These are phyloP conservation scores for Acanthochromis polyacanthus DNA, from an alignment of 2,113 vertebrate genomes.

Conservation along the genomic window DNA sequence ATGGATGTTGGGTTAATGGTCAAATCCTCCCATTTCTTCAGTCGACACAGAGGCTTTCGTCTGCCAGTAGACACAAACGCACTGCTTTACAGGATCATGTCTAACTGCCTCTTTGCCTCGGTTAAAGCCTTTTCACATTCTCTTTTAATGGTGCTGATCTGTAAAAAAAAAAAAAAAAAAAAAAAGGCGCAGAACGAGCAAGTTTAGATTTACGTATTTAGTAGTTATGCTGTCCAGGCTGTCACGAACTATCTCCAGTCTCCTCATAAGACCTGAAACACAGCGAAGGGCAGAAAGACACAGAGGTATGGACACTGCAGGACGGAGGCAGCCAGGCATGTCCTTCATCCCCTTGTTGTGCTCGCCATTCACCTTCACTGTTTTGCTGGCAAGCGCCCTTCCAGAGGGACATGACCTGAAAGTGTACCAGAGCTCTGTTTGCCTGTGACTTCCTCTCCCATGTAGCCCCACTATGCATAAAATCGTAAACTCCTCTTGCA, in stretches of 20 bases:
- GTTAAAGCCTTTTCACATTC: neutral
- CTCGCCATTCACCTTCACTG: slow-evolving; percentile 39
- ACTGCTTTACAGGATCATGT: neutral
- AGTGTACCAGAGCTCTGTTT: slow-evolving; percentile 35
- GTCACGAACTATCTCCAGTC: slow-evolving; percentile 13
- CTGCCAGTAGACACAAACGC: slow-evolving; percentile 2
- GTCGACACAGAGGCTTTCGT: slow-evolving; percentile 19
- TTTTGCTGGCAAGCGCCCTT: slow-evolving; percentile 50
- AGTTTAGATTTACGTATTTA: slow-evolving; percentile 7
- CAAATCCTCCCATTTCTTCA: slow-evolving; percentile 20
- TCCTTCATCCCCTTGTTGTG: slow-evolving; percentile 44
- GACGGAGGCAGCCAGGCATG: slow-evolving; percentile 52
- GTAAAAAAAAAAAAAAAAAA: no score
- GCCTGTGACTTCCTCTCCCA: slow-evolving; percentile 39
- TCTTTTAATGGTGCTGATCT: slow-evolving; percentile 1
- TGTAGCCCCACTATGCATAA: slow-evolving; percentile 47
- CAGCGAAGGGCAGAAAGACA: slow-evolving; percentile 38
- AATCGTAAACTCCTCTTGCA: slow-evolving; percentile 44
- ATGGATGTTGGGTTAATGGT: slow-evolving; percentile 44
- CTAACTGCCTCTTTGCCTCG: slow-evolving; percentile 5
- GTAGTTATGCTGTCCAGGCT: slow-evolving; percentile 1
- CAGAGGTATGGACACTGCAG: slow-evolving; percentile 35
- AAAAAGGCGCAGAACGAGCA: neutral
- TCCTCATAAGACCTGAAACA: slow-evolving; percentile 40
- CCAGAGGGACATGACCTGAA: slow-evolving; percentile 57